phyloP scores from a whole-genome alignment of 2,888 invertebrate genomes.

The Vesta saturnalis region DNA sequence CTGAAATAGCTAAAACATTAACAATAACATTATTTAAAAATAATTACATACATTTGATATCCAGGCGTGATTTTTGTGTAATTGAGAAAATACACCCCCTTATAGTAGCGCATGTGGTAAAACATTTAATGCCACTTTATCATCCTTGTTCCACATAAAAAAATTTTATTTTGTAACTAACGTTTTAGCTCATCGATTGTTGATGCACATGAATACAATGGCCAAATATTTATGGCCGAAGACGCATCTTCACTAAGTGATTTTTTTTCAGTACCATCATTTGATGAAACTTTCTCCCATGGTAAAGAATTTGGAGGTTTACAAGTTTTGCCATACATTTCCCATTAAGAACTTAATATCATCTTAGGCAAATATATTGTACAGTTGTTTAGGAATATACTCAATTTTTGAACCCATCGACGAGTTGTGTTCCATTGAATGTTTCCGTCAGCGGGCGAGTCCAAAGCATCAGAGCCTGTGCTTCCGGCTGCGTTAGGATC shows the following conservation, averaged over 20 bases:
- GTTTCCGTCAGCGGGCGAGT: constrained; percentile 62
- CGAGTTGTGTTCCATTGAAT: constrained; percentile 77
- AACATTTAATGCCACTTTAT: constrained; percentile 92
- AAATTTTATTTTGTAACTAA: constrained; percentile 71
- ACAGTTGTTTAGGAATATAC: constrained; percentile 87
- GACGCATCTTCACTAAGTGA: constrained; percentile 37
- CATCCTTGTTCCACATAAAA: constrained; percentile 98
- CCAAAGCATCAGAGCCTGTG: constrained; percentile 71
- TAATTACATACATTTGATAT: constrained; percentile 85
- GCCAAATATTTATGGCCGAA: constrained; percentile 59
- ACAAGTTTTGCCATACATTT: constrained; percentile 93
- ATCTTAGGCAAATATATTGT: constrained; percentile 92
- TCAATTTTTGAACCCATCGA: constrained; percentile 85
- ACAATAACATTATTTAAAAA: background rate
- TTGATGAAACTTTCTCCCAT: constrained; percentile 71
- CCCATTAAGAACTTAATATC: constrained; percentile 97
- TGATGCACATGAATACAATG: constrained; percentile 62
- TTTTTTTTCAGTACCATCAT: constrained; percentile 45
- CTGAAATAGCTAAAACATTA: constrained; percentile 85
- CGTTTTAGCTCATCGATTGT: constrained; percentile 73
- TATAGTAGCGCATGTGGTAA: constrained; percentile 94
- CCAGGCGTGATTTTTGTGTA: constrained; percentile 85
- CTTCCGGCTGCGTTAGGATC: constrained; percentile 90
- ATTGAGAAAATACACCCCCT: constrained; percentile 92
- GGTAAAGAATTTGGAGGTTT: constrained; percentile 83